Base-by-base conservation (phyloP, 92 coral and sea anemone species). In the Phenganax marumi region DNA sequence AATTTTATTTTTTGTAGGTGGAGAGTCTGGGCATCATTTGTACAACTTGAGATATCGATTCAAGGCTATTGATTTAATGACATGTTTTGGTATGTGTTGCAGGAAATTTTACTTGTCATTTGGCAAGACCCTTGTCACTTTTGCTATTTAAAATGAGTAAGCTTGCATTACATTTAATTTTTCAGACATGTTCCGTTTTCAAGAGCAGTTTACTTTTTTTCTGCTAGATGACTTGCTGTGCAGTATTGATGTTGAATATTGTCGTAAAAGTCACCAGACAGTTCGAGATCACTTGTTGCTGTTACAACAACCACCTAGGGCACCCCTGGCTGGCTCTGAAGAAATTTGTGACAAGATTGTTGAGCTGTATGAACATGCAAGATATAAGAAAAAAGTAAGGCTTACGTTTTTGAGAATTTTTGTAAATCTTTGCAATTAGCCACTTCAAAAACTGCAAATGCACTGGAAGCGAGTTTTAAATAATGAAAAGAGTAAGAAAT, bases 11-110 rank as follows among this genome's bases (percentile, higher is more conserved):
- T 19, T 69, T 78, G 16, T 73, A 47, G 68, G 77, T 50, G 70
- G 18, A 16, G 82, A 64, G 57, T 68, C 79, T 87, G 97, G 90
- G 79, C 97, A 92, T 57, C 88, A 95, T 80, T 73, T 97, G 19
- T 86, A 93, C 46, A 88, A 97, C 88, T 88, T 92, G 76, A 95
- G 91, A 68, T 95, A 90, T 89, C 89, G 98, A 74, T 88, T 92
- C 91, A 95, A 95, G 73, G 98, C 98, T 23, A 95, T 95, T 89
- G 98, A 95, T 77, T 90, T 86, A 70, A 92, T 95, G 98, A 89
- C 94, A 39, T 97, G 90, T 68, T 84, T 95, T 46, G 98, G 98
- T 94, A 48, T 11, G 91, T 50, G 56, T 8, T 65, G 24, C 1
- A 17, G 22, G 16, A 64, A 21, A 9, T 50, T 21, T 9, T 68